Evolutionary conservation across 2,113 vertebrate species (phyloP).

Genomic region (Rissa tridactyla): DNA sequence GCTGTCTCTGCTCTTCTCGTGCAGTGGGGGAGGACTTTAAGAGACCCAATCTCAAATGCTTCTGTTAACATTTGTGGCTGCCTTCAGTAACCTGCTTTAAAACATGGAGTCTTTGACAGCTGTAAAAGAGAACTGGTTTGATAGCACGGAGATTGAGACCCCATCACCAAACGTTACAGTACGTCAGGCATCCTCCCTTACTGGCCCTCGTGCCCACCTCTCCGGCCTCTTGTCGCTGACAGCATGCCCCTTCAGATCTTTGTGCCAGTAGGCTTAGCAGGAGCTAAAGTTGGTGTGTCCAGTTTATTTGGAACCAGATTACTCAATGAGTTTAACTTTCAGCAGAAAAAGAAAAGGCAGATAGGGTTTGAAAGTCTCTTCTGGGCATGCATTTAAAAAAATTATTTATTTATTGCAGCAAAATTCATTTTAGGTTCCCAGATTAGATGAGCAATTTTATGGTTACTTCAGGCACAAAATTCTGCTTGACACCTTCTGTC

Average conservation of each 20-base stretch:
- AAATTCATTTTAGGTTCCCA: neutral
- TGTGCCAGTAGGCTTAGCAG: neutral
- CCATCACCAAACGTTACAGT: neutral
- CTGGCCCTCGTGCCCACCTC: neutral
- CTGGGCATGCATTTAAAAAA: neutral
- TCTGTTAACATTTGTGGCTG: neutral
- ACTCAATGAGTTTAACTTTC: neutral
- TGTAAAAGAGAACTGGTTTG: neutral
- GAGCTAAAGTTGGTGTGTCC: neutral
- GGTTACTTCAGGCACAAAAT: neutral
- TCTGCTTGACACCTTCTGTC: neutral
- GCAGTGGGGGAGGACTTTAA: rapidly evolving
- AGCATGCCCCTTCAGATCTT: neutral
- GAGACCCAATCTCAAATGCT: neutral
- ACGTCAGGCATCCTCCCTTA: neutral
- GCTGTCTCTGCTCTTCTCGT: neutral
- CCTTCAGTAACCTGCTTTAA: neutral
- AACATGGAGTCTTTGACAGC: neutral
- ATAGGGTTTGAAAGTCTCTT: neutral
- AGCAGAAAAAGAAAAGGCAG: neutral
- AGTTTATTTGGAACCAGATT: neutral
- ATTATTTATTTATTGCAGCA: neutral
- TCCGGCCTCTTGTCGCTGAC: neutral
- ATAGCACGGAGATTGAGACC: neutral
- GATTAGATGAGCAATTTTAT: neutral